Conservation (phyloP, 1,140 invertebrate species). For the Coenobita brevimanus region DNA sequence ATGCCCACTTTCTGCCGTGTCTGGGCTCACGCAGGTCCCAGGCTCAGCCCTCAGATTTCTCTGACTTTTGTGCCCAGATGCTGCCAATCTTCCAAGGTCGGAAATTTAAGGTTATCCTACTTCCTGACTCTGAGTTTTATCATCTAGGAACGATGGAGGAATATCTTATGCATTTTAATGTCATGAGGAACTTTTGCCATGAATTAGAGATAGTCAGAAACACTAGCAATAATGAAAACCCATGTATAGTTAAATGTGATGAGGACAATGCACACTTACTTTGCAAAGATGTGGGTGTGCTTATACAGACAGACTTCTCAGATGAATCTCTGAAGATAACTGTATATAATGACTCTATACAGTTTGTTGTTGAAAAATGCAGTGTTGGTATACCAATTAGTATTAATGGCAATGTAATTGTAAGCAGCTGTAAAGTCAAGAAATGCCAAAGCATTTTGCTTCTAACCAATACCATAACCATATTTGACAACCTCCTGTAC, state of each 20-base stretch:
- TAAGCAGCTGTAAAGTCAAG: conserved; percentile 58
- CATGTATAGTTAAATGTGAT: not conserved
- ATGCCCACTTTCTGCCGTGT: conserved; percentile 64
- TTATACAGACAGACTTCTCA: conserved; percentile 46
- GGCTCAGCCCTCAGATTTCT: conserved; percentile 12
- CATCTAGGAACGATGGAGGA: conserved; percentile 67
- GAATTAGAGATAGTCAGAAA: conserved; percentile 53
- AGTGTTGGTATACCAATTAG: conserved; percentile 16
- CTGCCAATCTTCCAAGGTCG: conserved; percentile 34
- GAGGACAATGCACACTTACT: not conserved
- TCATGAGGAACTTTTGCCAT: conserved; percentile 18
- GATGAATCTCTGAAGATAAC: not conserved
- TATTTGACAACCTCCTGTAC: conserved; percentile 40
- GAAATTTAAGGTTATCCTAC: conserved; percentile 54
- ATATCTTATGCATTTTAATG: conserved; percentile 54
- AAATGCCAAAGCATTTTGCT: conserved; percentile 16
- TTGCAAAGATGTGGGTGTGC: not conserved
- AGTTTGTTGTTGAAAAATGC: conserved; percentile 53
- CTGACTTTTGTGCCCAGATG: conserved; percentile 40
- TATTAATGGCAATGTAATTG: conserved; percentile 26
- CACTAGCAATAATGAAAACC: conserved; percentile 28
- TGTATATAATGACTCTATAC: not conserved
- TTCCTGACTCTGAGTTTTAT: conserved; percentile 58
- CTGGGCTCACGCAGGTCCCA: conserved; percentile 43
- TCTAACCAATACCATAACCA: not conserved